These are phyloP conservation scores for Acrocyrtus sp. DNA, from an alignment of 2,888 invertebrate species.

Conservation along the genomic window DNA sequence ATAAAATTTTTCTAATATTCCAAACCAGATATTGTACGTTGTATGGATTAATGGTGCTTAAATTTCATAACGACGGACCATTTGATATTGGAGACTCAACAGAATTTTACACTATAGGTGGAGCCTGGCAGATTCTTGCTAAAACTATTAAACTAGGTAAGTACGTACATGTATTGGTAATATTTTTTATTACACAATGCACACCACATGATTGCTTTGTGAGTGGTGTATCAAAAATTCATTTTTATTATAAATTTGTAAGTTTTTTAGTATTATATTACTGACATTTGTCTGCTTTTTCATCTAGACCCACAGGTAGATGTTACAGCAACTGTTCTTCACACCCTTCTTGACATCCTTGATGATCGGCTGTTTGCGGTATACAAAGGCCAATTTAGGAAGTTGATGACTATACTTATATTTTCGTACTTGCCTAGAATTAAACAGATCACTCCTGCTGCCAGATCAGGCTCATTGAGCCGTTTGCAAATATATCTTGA, in stretches of 20 bases:
- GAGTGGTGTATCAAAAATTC: no score
- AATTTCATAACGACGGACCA: slow-evolving; percentile 37
- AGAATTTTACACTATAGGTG: slow-evolving; percentile 59
- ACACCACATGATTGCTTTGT: not conserved
- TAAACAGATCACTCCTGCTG: slow-evolving; percentile 48
- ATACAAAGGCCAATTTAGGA: slow-evolving; percentile 58
- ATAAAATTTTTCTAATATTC: no score
- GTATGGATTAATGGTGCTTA: slow-evolving; percentile 59
- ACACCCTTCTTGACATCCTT: slow-evolving; percentile 59
- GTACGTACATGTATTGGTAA: no score
- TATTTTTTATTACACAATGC: not conserved
- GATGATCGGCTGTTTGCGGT: slow-evolving; percentile 45
- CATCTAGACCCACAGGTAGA: slow-evolving; percentile 62
- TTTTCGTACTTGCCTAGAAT: slow-evolving; percentile 55
- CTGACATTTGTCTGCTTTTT: slow-evolving; percentile 19
- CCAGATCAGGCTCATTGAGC: slow-evolving; percentile 53
- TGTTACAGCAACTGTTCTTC: slow-evolving; percentile 60
- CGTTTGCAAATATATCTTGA: slow-evolving; percentile 60
- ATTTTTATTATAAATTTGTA: not conserved
- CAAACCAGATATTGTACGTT: slow-evolving; percentile 61
- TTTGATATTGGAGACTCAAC: slow-evolving; percentile 49
- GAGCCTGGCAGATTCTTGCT: slow-evolving; percentile 60
- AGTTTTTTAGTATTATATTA: not conserved
- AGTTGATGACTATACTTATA: slow-evolving; percentile 49
- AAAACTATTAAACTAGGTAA: slow-evolving; percentile 59